A percentile compares a stretch with the other conserved stretches of the same genome.
phyloP scores from a whole-genome alignment of 2,888 invertebrate species.

The Trachelus tabidus region DNA sequence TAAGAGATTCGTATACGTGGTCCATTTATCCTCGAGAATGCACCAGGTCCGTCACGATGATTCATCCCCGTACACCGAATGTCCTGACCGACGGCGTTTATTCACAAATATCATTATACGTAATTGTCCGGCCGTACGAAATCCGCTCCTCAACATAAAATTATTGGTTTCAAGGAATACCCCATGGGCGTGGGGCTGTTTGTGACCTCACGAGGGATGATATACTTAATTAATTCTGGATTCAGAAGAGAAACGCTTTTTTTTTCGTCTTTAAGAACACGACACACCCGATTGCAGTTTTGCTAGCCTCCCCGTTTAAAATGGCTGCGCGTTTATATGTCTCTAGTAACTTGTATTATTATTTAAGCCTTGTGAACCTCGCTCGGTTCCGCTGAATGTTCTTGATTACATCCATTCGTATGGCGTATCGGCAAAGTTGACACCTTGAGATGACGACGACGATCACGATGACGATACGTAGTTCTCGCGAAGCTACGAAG shows the following conservation, averaged over 20 bases:
- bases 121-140: not conserved
- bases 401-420: not conserved
- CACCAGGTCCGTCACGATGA: not conserved
- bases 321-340: not conserved
- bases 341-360: not conserved
- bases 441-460: not conserved
- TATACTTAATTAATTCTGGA: not conserved
- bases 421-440: not conserved
- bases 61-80: not conserved
- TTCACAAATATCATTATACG: not conserved
- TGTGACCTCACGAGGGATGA: not conserved
- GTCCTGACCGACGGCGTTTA: not conserved
- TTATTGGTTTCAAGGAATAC: not conserved
- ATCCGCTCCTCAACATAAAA: not conserved
- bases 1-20: not conserved
- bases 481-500: conserved; percentile 16
- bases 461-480: not conserved
- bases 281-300: not conserved
- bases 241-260: not conserved
- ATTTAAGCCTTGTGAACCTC: not conserved
- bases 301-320: not conserved
- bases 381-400: not conserved
- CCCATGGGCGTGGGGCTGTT: not conserved
- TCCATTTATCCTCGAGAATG: not conserved
- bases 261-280: not conserved